A percentile compares a stretch with the other conserved stretches of the same genome.
phyloP scores from a whole-genome alignment of 2,113 vertebrate genomes.

The Tretioscincus oriximinensis region DNA sequence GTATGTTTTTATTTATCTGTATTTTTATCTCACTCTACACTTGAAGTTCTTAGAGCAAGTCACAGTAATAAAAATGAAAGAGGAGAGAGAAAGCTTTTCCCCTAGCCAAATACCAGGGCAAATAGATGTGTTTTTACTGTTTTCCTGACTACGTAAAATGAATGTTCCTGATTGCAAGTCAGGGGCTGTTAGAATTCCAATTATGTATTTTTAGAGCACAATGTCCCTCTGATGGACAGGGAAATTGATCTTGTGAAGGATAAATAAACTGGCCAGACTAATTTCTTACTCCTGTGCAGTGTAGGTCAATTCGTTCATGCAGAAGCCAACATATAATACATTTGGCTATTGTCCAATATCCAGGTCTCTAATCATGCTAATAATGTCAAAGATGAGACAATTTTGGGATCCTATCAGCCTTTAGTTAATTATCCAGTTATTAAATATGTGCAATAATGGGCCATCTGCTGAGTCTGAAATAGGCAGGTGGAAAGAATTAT shows the following conservation, averaged over 20 bases:
- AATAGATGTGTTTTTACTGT: too few relatives aligned
- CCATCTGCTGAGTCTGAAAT: conserved; percentile 3
- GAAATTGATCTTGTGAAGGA: not conserved
- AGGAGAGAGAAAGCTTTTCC: too few relatives aligned
- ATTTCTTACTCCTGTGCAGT: too few relatives aligned
- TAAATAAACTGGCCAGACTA: not conserved
- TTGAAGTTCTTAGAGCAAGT: too few relatives aligned
- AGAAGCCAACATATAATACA: not conserved
- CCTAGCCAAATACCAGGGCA: too few relatives aligned
- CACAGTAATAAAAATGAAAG: too few relatives aligned
- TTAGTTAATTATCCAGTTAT: conserved; percentile 11
- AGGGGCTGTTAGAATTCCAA: too few relatives aligned
- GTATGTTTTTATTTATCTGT: not conserved
- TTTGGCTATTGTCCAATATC: not conserved
- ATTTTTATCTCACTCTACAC: too few relatives aligned
- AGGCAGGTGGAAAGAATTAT: not conserved
- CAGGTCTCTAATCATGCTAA: not conserved
- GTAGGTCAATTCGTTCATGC: too few relatives aligned
- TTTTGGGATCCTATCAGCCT: not conserved
- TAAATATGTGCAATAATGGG: not conserved
- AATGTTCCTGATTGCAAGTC: too few relatives aligned
- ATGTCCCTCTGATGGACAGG: not conserved
- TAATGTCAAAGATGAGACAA: not conserved
- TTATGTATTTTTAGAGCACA: not conserved
- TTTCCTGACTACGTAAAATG: too few relatives aligned